Percentiles rank a stretch among this genome's conserved stretches.
Evolutionary conservation across 2,113 vertebrate species (phyloP).

Genomic region (Corvus cornix): DNA sequence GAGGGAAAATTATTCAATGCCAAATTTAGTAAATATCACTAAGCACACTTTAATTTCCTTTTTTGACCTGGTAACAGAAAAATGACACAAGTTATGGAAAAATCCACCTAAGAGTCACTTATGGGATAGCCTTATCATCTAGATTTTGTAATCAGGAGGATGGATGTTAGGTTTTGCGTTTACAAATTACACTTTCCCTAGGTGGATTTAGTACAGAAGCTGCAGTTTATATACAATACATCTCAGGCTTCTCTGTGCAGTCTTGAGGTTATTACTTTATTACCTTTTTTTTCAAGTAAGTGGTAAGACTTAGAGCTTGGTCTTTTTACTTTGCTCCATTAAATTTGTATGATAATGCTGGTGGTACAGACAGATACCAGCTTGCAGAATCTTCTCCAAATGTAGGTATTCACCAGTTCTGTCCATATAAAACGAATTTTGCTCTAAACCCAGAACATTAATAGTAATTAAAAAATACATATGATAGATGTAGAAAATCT

Average conservation of each 20-base stretch:
- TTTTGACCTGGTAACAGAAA: background rate
- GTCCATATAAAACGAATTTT: background rate
- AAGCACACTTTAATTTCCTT: background rate
- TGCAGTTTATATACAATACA: background rate
- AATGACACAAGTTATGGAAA: background rate
- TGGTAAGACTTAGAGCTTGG: background rate
- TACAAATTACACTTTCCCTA: background rate
- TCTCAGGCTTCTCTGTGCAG: background rate
- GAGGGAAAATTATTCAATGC: background rate
- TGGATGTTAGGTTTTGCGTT: background rate
- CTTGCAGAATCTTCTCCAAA: background rate
- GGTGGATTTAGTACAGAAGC: background rate
- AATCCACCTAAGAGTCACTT: background rate
- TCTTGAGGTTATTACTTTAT: background rate
- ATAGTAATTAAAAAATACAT: background rate
- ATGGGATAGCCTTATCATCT: background rate
- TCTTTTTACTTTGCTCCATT: background rate
- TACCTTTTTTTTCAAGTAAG: background rate
- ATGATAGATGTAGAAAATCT: background rate
- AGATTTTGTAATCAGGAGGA: background rate
- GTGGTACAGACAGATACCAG: background rate
- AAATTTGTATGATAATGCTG: background rate
- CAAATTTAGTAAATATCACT: background rate
- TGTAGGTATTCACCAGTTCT: background rate
- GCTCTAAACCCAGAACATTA: background rate